phyloP scores from a whole-genome alignment of 2,113 vertebrate genomes.

The Tinamus guttatus region DNA sequence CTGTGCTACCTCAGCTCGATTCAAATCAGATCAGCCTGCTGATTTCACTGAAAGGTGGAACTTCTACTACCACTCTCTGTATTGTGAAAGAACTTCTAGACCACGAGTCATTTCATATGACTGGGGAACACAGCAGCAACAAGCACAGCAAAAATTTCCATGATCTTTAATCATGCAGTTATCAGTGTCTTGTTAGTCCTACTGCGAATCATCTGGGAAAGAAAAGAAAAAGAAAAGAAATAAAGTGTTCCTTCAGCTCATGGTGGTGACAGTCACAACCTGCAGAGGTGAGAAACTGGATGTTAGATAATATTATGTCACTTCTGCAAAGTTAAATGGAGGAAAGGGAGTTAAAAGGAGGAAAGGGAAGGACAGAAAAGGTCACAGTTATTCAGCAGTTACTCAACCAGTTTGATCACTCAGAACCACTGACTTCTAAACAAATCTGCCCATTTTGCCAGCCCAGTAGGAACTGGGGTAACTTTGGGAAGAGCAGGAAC shows the following conservation, averaged over 20 bases:
- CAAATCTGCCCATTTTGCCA: background rate
- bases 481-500: background rate
- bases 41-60: background rate
- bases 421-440: background rate
- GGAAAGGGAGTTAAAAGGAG: background rate
- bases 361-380: background rate
- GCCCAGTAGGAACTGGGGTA: background rate
- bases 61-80: background rate
- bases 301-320: slow-evolving; percentile 26
- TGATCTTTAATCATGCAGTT: accelerated
- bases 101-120: accelerated
- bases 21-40: background rate
- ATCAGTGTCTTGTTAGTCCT: background rate
- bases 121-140: background rate
- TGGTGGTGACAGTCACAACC: slow-evolving; percentile 7
- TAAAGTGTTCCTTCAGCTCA: background rate
- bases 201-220: background rate
- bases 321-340: background rate
- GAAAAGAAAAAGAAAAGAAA: background rate
- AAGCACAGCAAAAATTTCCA: background rate
- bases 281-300: slow-evolving; percentile 39
- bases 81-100: background rate
- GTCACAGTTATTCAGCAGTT: background rate
- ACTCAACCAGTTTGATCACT: background rate
- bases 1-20: background rate